These are phyloP conservation scores for Serilophus lunatus DNA, from an alignment of 2,113 vertebrate genomes.

Conservation along the genomic window DNA sequence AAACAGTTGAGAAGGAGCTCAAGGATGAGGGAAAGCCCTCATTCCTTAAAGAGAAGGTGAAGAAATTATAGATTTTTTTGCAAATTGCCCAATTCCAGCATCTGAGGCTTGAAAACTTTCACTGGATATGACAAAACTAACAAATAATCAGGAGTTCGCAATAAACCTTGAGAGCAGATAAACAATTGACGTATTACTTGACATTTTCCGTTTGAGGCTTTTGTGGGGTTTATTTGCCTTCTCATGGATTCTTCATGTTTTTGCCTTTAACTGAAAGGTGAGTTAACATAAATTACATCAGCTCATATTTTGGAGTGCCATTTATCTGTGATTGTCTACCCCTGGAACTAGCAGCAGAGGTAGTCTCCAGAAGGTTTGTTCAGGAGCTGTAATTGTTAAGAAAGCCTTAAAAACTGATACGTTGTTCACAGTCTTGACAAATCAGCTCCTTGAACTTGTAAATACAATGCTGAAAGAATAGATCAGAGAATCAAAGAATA, in stretches of 20 bases:
- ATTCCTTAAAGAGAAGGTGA: not conserved
- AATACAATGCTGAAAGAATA: not conserved
- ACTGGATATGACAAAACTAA: not conserved
- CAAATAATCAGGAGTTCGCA: not conserved
- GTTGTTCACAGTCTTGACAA: not conserved
- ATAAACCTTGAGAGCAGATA: not conserved
- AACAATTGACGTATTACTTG: not conserved
- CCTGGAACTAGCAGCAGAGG: not conserved
- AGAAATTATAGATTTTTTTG: not conserved
- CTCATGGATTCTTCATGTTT: accelerated
- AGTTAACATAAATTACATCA: not conserved
- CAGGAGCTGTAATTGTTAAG: not conserved
- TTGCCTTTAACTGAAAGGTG: not conserved
- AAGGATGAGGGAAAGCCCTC: accelerated
- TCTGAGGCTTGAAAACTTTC: not conserved
- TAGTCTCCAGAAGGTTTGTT: not conserved
- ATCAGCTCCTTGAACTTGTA: not conserved
- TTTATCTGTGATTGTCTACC: not conserved
- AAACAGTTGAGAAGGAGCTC: not conserved
- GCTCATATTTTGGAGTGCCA: accelerated
- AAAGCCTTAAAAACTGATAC: not conserved
- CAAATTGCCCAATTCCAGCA: not conserved
- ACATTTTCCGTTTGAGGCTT: not conserved
- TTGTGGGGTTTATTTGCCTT: not conserved
- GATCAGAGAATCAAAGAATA: not conserved